phyloP scores from a whole-genome alignment of 2,113 vertebrate species.

The Rousettus leschenaultii region DNA sequence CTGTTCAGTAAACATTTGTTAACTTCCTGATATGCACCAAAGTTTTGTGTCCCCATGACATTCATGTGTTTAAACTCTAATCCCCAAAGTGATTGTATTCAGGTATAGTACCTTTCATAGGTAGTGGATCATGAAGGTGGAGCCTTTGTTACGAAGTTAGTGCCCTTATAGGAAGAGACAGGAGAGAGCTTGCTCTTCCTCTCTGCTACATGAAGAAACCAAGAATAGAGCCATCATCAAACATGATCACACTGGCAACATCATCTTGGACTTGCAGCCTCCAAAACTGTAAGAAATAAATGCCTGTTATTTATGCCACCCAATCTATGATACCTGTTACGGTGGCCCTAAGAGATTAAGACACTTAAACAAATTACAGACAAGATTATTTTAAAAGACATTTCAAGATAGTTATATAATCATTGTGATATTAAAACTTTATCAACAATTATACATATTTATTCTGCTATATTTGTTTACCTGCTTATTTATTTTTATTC shows the following conservation, averaged over 20 bases:
- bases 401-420: not conserved
- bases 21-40: not conserved
- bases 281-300: not conserved
- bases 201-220: not conserved
- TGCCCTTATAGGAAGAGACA: not conserved
- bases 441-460: not conserved
- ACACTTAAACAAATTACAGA: not conserved
- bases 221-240: not conserved
- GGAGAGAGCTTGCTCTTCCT: not conserved
- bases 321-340: not conserved
- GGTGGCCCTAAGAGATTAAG: not conserved
- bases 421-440: not conserved
- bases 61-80: not conserved
- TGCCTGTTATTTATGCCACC: not conserved
- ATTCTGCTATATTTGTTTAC: not conserved
- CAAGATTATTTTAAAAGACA: not conserved
- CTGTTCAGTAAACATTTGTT: not conserved
- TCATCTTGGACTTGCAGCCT: not conserved
- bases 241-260: not conserved
- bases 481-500: not conserved
- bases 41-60: not conserved
- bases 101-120: not conserved
- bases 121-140: not conserved
- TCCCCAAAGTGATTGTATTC: not conserved
- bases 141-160: not conserved